A percentile compares a stretch with the other conserved stretches of the same genome.
Conservation (phyloP, 2,888 invertebrate genomes). For the Cataglyphis altisquamis region DNA sequence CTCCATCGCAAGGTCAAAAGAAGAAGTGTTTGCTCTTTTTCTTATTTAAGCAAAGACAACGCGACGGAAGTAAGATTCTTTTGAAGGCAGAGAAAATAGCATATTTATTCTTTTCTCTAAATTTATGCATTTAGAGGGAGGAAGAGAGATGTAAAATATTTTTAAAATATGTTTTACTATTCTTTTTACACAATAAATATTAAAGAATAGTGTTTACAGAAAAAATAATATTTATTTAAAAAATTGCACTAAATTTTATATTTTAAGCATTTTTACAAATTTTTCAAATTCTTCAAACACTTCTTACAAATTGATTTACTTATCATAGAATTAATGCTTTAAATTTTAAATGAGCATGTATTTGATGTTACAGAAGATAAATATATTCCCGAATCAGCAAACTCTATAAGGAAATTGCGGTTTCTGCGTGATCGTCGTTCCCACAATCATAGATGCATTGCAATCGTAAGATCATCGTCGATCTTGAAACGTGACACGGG, state of each 20-base stretch:
- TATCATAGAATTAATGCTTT: neutral
- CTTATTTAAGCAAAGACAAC: conserved; percentile 28
- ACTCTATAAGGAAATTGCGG: conserved; percentile 69
- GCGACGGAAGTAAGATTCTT: neutral
- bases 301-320: conserved; percentile 3
- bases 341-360: neutral
- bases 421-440: conserved; percentile 62
- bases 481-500: conserved; percentile 72
- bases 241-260: neutral
- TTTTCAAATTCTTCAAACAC: neutral
- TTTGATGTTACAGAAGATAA: conserved; percentile 15
- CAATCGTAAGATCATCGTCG: conserved; percentile 35
- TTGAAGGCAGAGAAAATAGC: neutral
- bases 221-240: neutral
- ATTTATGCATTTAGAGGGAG: neutral
- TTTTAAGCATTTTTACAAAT: neutral
- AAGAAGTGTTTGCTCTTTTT: conserved; percentile 56
- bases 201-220: neutral
- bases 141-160: too few species aligned
- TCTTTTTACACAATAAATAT: neutral
- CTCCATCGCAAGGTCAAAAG: conserved; percentile 74
- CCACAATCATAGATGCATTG: conserved; percentile 49
- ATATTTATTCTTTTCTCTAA: neutral
- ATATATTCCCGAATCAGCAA: conserved; percentile 46
- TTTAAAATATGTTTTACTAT: neutral